Evolutionary conservation across 2,888 invertebrate species (phyloP).

Genomic region (Nomada ruficornis): DNA sequence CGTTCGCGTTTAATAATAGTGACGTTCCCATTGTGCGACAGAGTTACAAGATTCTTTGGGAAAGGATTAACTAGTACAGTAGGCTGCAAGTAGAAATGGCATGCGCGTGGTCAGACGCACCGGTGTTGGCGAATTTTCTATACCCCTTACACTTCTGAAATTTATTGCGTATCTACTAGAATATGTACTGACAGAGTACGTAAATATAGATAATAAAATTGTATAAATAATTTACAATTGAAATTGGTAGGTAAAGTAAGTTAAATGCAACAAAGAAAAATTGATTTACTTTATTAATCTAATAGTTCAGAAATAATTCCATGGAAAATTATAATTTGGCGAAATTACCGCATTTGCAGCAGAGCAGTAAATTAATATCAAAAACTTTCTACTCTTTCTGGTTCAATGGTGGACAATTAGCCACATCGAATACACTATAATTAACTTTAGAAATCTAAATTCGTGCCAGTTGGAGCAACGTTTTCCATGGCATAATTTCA

Average conservation of each 20-base stretch:
- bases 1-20: not conserved
- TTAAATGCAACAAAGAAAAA: too few species aligned
- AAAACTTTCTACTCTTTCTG: not conserved
- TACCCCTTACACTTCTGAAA: too few species aligned
- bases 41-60: not conserved
- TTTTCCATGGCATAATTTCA: slow-evolving; percentile 19
- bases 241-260: too few species aligned
- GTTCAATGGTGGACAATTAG: slow-evolving; percentile 3
- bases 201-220: too few species aligned
- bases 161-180: too few species aligned
- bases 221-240: too few species aligned
- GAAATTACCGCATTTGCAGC: too few species aligned
- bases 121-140: too few species aligned
- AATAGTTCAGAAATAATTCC: too few species aligned
- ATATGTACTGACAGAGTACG: too few species aligned
- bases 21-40: not conserved
- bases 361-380: not conserved
- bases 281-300: too few species aligned
- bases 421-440: slow-evolving; percentile 9
- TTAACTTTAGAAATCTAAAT: slow-evolving; percentile 11
- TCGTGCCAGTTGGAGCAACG: not conserved
- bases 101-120: not conserved
- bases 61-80: not conserved
- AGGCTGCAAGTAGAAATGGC: not conserved
- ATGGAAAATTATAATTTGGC: too few species aligned